Evolutionary conservation across 1,140 invertebrate species (phyloP), one percentile per base, ranked within the genome.

Genomic region (Dolichoris vasculosae): DNA sequence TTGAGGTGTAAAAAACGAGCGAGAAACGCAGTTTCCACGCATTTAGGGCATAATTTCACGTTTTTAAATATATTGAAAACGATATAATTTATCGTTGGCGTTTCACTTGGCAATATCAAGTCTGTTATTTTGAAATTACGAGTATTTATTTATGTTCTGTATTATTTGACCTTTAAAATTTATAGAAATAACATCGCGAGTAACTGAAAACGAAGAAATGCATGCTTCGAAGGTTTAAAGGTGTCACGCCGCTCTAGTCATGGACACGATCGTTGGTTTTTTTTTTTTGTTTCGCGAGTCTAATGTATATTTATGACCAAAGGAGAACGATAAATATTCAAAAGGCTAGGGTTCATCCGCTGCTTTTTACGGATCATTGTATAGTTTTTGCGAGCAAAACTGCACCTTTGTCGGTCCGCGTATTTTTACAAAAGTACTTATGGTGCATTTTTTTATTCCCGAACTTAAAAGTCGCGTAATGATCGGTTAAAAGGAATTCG

Each of bases 201-300:
- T 40, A 30, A 71, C 17, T n/a, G 23, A 23, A 23, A 71, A 71
- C 67, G 20, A n/a, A 43, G 38, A 73, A 73, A n/a, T 11, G 38
- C 23, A 73, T n/a, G 38, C 15, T 73, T 73, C 38, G 6, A 43
- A 43, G 38, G 69, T 48, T 78, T 71, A 71, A 84, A 76, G 75
- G 43, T 59, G 75, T 84, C 63, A 69, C 59, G 83, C 59, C 77
- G 59, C 63, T 59, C 20, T 83, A 71, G 30, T 73, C 63, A 20
- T 40, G 17, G 38, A 48, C 55, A 23, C 40, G 17, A 23, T 6
- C 23, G 17, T 63, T 46, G 23, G 7, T 76, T 51, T 71, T 40
- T 8, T 69, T 32, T 35, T 30, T 35, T 64, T 35, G 67, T 35
- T 69, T 17, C 59, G 63, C 63, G 8, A 30, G 63, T 35, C 30